Conservation (phyloP, 1,140 invertebrate species). For the Leguminivora glycinivorella region DNA sequence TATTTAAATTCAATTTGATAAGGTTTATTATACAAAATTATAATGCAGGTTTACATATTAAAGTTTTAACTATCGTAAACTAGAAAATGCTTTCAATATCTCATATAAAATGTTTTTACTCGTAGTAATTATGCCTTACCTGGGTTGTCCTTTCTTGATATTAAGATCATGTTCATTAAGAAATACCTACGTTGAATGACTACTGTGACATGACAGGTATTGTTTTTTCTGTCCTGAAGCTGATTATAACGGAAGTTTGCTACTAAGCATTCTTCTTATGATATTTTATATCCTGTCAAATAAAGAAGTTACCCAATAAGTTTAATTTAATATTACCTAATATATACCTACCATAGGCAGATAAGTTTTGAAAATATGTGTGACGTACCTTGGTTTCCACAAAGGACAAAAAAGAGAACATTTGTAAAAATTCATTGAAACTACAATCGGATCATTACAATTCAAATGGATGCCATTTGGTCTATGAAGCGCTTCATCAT, state of each 20-base stretch:
- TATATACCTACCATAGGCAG: too few relatives aligned
- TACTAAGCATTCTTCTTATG: too few relatives aligned
- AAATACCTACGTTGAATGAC: slow-evolving; percentile 2
- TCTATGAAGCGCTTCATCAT: neutral
- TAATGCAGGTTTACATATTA: neutral
- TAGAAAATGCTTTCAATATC: neutral
- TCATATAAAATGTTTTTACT: neutral
- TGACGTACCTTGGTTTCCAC: too few relatives aligned
- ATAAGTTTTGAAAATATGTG: too few relatives aligned
- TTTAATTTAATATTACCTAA: too few relatives aligned
- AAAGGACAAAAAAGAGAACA: too few relatives aligned
- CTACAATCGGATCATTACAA: neutral
- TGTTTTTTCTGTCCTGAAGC: neutral
- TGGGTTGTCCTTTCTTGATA: neutral
- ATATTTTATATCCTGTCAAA: too few relatives aligned
- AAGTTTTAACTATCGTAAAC: neutral
- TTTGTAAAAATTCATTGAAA: neutral
- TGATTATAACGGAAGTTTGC: neutral
- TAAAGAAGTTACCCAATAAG: too few relatives aligned
- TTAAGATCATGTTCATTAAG: slow-evolving; percentile 10
- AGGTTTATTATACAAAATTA: neutral
- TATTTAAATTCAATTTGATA: neutral
- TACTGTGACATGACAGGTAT: neutral
- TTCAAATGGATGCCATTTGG: neutral
- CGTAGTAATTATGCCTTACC: neutral